phyloP scores from a whole-genome alignment of 2,888 invertebrate genomes.

The Drosophila multiciliata region DNA sequence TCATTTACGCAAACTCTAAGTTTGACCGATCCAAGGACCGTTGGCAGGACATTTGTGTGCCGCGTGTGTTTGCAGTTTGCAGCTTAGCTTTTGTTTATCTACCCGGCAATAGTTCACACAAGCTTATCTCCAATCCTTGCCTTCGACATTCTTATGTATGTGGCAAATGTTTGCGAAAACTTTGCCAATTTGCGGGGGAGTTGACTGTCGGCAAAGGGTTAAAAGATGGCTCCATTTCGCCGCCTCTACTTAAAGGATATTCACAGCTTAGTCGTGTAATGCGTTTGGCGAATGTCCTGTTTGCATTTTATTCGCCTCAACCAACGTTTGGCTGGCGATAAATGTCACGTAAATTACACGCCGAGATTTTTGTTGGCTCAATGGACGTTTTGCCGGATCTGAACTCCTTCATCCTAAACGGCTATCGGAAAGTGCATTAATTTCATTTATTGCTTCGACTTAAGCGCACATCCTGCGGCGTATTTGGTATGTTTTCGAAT shows the following conservation, averaged over 20 bases:
- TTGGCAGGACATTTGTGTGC: slow-evolving; percentile 19
- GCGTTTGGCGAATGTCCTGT: slow-evolving; percentile 53
- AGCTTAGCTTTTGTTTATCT: slow-evolving; percentile 79
- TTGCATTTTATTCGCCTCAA: slow-evolving; percentile 49
- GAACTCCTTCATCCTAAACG: slow-evolving; percentile 10
- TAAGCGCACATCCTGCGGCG: slow-evolving; percentile 8
- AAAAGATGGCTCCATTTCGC: slow-evolving; percentile 28
- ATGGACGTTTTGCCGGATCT: slow-evolving; percentile 5
- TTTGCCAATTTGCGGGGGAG: slow-evolving; percentile 49
- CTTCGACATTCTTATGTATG: slow-evolving; percentile 33
- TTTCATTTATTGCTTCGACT: slow-evolving; percentile 35
- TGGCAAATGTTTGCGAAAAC: slow-evolving; percentile 75
- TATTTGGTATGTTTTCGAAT: not conserved
- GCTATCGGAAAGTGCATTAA: slow-evolving; percentile 51
- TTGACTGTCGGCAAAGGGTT: slow-evolving; percentile 70
- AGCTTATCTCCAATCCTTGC: slow-evolving; percentile 74
- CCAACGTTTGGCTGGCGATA: slow-evolving; percentile 44
- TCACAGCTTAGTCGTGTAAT: slow-evolving; percentile 79
- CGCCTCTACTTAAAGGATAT: slow-evolving; percentile 65
- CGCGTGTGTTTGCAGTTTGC: slow-evolving; percentile 33
- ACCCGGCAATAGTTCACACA: slow-evolving; percentile 83
- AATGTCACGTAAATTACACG: slow-evolving; percentile 65
- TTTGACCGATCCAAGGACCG: slow-evolving; percentile 79
- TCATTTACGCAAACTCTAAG: slow-evolving; percentile 78
- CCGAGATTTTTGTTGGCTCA: slow-evolving; percentile 30